phyloP scores from a whole-genome alignment of 2,797 vertebrate genomes.

The Clarias platycephalus region DNA sequence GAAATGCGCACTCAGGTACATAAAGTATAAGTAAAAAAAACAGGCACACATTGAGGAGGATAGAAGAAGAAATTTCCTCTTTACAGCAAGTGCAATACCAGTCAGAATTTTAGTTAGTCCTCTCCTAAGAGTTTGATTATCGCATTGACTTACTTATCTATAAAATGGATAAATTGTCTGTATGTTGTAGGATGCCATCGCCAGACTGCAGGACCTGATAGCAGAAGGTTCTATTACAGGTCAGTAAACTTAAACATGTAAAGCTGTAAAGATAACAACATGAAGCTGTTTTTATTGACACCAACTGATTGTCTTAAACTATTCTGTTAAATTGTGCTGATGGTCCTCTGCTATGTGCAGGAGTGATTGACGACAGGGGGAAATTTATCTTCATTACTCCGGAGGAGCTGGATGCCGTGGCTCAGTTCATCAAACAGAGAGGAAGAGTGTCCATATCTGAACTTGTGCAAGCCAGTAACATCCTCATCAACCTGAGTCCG shows the following conservation, averaged over 20 bases:
- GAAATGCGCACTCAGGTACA: constrained; percentile 90
- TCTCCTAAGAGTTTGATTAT: too few relatives aligned
- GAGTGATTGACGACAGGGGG: constrained; percentile 95
- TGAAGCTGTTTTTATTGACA: background rate
- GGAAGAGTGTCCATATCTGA: constrained; percentile 91
- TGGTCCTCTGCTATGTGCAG: constrained; percentile 64
- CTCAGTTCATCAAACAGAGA: constrained; percentile 84
- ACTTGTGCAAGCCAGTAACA: constrained; percentile 90
- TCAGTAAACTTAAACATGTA: constrained; percentile 44
- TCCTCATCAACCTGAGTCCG: constrained; percentile 85
- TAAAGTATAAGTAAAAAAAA: background rate
- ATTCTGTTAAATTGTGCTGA: background rate
- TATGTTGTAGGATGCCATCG: constrained; percentile 82
- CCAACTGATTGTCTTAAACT: background rate
- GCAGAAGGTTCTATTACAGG: constrained; percentile 90
- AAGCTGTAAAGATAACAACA: background rate
- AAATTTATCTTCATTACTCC: constrained; percentile 98
- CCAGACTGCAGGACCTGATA: constrained; percentile 88
- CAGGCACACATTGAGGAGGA: background rate
- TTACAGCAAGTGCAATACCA: background rate
- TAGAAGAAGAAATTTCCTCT: background rate
- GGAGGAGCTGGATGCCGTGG: constrained; percentile 86
- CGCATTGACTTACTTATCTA: too few relatives aligned
- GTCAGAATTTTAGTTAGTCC: background rate
- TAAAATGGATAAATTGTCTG: background rate